Conservation (phyloP, 2,797 vertebrate genomes). For the Tapera naevia region DNA sequence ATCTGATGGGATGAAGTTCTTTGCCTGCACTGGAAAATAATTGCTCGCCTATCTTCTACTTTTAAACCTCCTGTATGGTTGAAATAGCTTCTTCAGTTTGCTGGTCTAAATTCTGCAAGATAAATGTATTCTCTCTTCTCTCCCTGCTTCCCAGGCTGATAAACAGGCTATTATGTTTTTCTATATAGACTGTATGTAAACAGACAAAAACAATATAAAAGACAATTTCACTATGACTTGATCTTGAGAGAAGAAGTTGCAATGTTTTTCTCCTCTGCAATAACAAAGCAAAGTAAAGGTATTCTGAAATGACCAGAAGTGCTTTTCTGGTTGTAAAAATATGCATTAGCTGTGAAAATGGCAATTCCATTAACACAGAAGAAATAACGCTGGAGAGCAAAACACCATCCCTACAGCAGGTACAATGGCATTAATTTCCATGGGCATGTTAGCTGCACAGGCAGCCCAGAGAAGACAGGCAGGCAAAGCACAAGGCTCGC, state of each 20-base stretch:
- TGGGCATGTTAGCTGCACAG: rapidly evolving
- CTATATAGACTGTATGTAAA: background rate
- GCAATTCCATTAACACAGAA: background rate
- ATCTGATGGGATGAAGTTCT: background rate
- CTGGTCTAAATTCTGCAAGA: background rate
- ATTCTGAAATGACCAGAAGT: background rate
- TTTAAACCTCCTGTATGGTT: background rate
- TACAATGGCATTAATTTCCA: too few relatives aligned
- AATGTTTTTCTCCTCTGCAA: background rate
- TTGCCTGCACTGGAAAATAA: background rate
- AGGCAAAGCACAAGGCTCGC: rapidly evolving
- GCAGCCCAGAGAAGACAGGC: background rate
- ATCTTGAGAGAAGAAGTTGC: background rate
- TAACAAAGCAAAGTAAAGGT: background rate
- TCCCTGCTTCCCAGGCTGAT: background rate
- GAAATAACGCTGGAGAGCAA: background rate
- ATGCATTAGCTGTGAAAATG: background rate
- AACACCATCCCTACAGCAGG: background rate
- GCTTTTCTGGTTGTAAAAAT: background rate
- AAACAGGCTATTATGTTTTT: background rate
- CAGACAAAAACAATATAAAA: background rate
- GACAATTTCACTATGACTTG: background rate
- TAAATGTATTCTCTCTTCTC: background rate
- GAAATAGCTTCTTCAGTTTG: background rate
- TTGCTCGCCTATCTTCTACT: background rate